phyloP scores from a whole-genome alignment of 2,888 invertebrate species.

The Caenorhabditis zanzibari region DNA sequence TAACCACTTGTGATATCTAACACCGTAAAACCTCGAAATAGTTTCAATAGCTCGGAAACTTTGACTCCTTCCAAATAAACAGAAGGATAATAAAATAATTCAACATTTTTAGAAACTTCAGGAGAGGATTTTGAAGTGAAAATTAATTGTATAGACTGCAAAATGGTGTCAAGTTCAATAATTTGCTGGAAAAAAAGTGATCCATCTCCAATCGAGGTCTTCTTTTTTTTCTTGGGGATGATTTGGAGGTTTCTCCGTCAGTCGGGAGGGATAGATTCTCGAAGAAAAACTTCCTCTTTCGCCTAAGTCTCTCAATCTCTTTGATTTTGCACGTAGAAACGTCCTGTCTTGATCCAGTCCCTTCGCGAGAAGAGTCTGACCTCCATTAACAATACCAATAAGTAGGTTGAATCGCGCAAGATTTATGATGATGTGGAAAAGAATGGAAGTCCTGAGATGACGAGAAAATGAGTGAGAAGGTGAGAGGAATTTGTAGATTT shows the following conservation, averaged over 20 bases:
- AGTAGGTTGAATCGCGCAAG: constrained; percentile 60
- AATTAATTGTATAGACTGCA: neutral
- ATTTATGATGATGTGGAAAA: constrained; percentile 49
- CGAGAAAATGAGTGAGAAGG: constrained; percentile 5
- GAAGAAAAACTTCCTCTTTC: constrained; percentile 24
- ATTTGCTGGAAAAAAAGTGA: constrained; percentile 3
- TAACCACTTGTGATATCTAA: too few species aligned
- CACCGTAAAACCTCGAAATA: too few species aligned
- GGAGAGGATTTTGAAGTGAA: neutral
- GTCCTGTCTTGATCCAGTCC: constrained; percentile 36
- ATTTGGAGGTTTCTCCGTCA: constrained; percentile 46
- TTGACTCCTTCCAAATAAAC: too few species aligned
- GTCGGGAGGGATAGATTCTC: constrained; percentile 30
- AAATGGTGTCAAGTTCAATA: constrained; percentile 4
- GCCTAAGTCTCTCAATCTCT: constrained; percentile 40
- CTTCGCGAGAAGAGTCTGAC: constrained; percentile 20
- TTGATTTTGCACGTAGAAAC: constrained; percentile 55
- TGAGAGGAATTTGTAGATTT: constrained; percentile 31
- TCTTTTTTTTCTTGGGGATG: constrained; percentile 13
- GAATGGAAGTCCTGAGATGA: neutral
- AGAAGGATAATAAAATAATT: too few species aligned
- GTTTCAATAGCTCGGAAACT: too few species aligned
- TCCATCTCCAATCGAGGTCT: neutral
- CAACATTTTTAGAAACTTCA: neutral
- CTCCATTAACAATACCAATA: constrained; percentile 62